phyloP scores from a whole-genome alignment of 1,140 invertebrate genomes.

The Sweltsa coloradensis region DNA sequence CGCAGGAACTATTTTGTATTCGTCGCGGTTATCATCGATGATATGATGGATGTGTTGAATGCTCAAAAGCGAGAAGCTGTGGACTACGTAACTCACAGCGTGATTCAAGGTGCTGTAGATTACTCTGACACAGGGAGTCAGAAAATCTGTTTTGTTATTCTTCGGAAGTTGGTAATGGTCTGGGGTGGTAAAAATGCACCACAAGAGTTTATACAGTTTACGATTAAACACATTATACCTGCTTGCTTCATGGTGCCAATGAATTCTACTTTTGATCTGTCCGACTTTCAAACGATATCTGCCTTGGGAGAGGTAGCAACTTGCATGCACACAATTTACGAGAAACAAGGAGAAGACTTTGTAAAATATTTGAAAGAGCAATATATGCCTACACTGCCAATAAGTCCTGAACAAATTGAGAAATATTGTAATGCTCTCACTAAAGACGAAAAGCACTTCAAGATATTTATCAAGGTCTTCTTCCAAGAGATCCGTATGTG shows the following conservation, averaged over 20 bases:
- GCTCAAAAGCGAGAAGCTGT: slow-evolving; percentile 26
- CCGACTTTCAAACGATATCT: slow-evolving; percentile 38
- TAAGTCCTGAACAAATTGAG: too few species aligned
- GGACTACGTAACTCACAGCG: slow-evolving; percentile 32
- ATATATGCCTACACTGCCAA: too few species aligned
- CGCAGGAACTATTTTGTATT: slow-evolving; percentile 42
- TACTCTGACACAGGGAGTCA: slow-evolving; percentile 41
- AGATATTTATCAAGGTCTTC: too few species aligned
- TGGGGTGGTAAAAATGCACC: slow-evolving; percentile 34
- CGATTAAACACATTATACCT: slow-evolving; percentile 39
- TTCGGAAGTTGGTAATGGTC: slow-evolving; percentile 36
- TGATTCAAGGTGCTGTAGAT: slow-evolving; percentile 40
- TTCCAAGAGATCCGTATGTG: too few species aligned
- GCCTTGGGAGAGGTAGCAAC: slow-evolving; percentile 32
- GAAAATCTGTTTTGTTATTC: slow-evolving; percentile 41
- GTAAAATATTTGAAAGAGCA: too few species aligned
- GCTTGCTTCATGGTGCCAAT: slow-evolving; percentile 42
- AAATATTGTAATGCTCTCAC: too few species aligned
- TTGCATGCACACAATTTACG: slow-evolving; percentile 32
- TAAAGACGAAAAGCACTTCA: too few species aligned
- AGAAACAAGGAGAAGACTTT: too few species aligned
- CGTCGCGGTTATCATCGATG: slow-evolving; percentile 37
- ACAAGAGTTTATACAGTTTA: slow-evolving; percentile 35
- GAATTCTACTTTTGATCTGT: slow-evolving; percentile 39
- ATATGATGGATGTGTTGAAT: slow-evolving; percentile 35